Evolutionary conservation across 2,888 invertebrate species (phyloP), one percentile per base, ranked within the genome.

Genomic region (Lepidocyrtoides sp.): DNA sequence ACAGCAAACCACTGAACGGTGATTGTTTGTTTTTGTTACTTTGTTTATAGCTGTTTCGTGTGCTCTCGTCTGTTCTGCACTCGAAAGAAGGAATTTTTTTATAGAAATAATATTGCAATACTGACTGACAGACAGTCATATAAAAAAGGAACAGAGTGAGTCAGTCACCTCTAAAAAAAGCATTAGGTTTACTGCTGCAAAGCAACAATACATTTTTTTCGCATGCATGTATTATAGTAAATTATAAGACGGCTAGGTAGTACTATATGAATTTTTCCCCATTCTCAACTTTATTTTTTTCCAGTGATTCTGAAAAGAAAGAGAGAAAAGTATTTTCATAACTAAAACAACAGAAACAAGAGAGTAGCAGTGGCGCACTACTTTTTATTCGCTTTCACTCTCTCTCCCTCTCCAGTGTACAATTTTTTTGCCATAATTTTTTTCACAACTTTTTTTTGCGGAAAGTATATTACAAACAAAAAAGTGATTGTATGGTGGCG

Each of bases 1-100:
- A 82, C 82, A 79, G 79, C 17, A 79, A 79, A 89, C 89, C 89
- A 89, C 89, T 41, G 66, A 89, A 82, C 41, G 51, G 82, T 82
- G 89, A 89, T 89, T 89, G 79, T 79, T 75, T 79, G 32, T 54
- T 75, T 69, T 75, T 75, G 75, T 14, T 79, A 12, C 32, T 32
- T 7, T 79, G 57, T 79, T 79, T 79, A 79, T 57, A 57, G 57
- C 54, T 20, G 8, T 57, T 77, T 60, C 81, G 60, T 82, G 82
- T 63, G 63, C 63, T 41, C 20, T 66, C n/a, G n/a, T n/a, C n/a
- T n/a, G 57, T 5, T 29, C 29, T 63, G 20, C 57, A 8, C 69
- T 23, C 36, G 12, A 41, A 41, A 72, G 32, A 66, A 10, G 36
- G 36, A 66, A 36, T 17, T 20, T 44, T 14, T 72, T 20, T 36